Base-by-base conservation (phyloP, 2,888 invertebrate species). In the Synergus gifuensis region DNA sequence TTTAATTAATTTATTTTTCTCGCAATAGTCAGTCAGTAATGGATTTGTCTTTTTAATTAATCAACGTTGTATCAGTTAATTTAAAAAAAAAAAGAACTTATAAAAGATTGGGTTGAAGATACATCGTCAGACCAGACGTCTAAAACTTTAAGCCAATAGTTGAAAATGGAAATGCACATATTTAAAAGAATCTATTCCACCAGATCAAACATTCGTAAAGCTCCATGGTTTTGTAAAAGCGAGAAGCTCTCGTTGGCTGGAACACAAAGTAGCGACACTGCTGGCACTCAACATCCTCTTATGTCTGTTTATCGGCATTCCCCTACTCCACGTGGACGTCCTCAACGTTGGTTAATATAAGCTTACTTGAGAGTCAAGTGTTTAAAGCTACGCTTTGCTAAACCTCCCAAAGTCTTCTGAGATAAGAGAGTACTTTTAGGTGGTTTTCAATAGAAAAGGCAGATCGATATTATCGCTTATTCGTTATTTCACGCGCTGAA, bases 221-320 rank as follows among this genome's bases (percentile, higher is more conserved):
- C 62, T 28, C 28, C 22, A 44, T 22, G 67, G 67, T 22, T 67
- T 67, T 67, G 44, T 67, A 67, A 67, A 67, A 46, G 12, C 44
- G n/a, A 22, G 42, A 66, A n/a, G 46, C 67, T 44, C 66, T 66
- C 44, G 67, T 67, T 67, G n/a, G 5, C 67, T 67, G 67, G 46
- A 64, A 73, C 63, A 54, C 77, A 78, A 77, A 77, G 67, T 78
- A 78, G 42, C 44, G 76, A 54, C 63, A 73, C 76, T 60, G 58
- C 76, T 60, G 60, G 76, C 67, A 79, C 76, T 64, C 67, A 66
- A 69, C 67, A 79, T 76, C 67, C 82, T 79, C 78, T 82, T 81
- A 80, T 79, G 76, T 78, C 77, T 77, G 82, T 82, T 82, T 80
- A 82, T 82, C 79, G 79, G 67, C 60, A 80, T 28, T 62, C 44